These are phyloP conservation scores for Platalea minor DNA, from an alignment of 2,797 vertebrate species.

Conservation along the genomic window DNA sequence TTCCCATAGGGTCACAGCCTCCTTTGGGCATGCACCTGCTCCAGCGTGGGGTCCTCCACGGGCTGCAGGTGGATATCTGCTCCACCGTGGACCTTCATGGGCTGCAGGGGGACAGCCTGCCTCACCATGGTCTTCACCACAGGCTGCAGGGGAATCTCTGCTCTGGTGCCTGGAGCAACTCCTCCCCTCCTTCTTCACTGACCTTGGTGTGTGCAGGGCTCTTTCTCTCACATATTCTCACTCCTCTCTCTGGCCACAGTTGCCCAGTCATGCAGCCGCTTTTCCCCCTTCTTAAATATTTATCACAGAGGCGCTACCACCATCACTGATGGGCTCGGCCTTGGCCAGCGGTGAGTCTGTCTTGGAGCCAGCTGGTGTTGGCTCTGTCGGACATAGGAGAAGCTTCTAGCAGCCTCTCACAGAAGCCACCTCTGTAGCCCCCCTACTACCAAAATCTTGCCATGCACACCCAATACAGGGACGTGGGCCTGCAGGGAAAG, in stretches of 20 bases:
- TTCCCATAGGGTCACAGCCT: not conserved
- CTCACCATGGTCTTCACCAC: not conserved
- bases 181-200: not conserved
- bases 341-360: not conserved
- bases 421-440: not conserved
- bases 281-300: not conserved
- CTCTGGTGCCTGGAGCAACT: not conserved
- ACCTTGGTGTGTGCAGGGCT: not conserved
- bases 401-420: not conserved
- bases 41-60: fast-evolving
- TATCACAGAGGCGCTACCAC: not conserved
- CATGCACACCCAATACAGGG: not conserved
- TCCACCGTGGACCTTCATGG: not conserved
- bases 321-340: not conserved
- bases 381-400: not conserved
- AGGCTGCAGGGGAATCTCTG: not conserved
- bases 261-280: not conserved
- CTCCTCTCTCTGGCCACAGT: not conserved
- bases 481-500: fast-evolving
- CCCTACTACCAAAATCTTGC: not conserved
- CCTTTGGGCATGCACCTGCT: not conserved
- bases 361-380: not conserved
- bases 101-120: not conserved
- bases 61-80: not conserved
- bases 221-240: not conserved